These are phyloP conservation scores for Lophotriccus pileatus DNA, from an alignment of 2,797 vertebrate genomes.

Conservation along the genomic window DNA sequence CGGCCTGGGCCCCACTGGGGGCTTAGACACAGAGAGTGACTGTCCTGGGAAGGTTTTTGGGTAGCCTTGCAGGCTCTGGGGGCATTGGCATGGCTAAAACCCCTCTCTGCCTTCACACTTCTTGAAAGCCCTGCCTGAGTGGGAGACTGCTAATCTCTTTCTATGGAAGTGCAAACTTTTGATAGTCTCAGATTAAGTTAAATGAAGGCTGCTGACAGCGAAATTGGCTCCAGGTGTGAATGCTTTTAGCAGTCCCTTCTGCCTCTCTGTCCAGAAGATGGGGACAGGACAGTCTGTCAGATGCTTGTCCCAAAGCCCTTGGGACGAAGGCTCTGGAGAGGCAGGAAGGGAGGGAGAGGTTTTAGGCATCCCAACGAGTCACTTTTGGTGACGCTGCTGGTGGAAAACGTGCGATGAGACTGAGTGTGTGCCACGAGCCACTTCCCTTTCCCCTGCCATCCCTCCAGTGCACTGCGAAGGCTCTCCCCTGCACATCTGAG, in stretches of 20 bases:
- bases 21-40: not conserved
- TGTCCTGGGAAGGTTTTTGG: not conserved
- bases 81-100: not conserved
- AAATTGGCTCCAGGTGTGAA: not conserved
- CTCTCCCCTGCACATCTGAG: not conserved
- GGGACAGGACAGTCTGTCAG: not conserved
- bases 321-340: not conserved
- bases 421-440: fast-evolving
- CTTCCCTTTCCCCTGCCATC: not conserved
- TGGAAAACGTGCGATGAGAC: fast-evolving
- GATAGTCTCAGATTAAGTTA: not conserved
- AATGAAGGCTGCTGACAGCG: not conserved
- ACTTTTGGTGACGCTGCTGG: not conserved
- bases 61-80: not conserved
- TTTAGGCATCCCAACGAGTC: not conserved
- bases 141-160: not conserved
- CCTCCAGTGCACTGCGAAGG: fast-evolving
- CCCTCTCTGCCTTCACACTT: not conserved
- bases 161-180: not conserved
- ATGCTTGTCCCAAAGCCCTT: not conserved
- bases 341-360: not conserved
- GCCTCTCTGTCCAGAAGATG: not conserved
- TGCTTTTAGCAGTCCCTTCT: not conserved
- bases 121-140: not conserved
- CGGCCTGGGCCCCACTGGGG: fast-evolving